phyloP scores from a whole-genome alignment of 2,888 invertebrate species.

The Volucella zonaria region DNA sequence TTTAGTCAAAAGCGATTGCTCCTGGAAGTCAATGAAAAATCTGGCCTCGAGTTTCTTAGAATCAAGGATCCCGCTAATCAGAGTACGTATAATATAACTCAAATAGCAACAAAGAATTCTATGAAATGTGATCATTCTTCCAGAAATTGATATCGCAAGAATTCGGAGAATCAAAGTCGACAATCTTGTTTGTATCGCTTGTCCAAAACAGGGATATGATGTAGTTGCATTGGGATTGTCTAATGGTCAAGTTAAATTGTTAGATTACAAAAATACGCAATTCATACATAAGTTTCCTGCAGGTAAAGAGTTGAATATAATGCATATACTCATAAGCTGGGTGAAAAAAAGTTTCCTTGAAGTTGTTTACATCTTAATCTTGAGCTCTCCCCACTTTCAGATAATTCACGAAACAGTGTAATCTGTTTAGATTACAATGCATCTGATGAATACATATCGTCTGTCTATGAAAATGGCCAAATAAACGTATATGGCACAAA shows the following conservation, averaged over 20 bases:
- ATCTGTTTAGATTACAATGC: slow-evolving; percentile 81
- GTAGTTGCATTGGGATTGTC: slow-evolving; percentile 81
- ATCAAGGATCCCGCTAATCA: slow-evolving; percentile 77
- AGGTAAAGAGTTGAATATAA: slow-evolving; percentile 68
- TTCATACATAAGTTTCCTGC: slow-evolving; percentile 79
- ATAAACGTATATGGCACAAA: slow-evolving; percentile 80
- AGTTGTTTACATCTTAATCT: background rate
- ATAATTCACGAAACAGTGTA: slow-evolving; percentile 78
- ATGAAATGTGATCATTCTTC: background rate
- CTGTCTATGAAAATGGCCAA: slow-evolving; percentile 80
- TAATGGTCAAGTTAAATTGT: slow-evolving; percentile 79
- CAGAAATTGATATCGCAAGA: slow-evolving; percentile 78
- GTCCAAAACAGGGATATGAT: slow-evolving; percentile 79
- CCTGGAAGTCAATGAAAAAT: slow-evolving; percentile 80
- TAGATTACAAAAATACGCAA: slow-evolving; percentile 79
- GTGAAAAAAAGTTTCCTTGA: background rate
- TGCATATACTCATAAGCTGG: background rate
- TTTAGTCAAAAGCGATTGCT: slow-evolving; percentile 79
- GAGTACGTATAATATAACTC: slow-evolving; percentile 70
- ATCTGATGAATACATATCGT: slow-evolving; percentile 81
- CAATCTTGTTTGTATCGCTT: slow-evolving; percentile 79
- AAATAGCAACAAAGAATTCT: background rate
- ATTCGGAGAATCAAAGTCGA: slow-evolving; percentile 80
- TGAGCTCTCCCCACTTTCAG: slow-evolving; percentile 62
- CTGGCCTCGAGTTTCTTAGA: slow-evolving; percentile 80